These are phyloP conservation scores for Helicoverpa zea DNA, from an alignment of 1,140 invertebrate genomes.

Conservation along the genomic window DNA sequence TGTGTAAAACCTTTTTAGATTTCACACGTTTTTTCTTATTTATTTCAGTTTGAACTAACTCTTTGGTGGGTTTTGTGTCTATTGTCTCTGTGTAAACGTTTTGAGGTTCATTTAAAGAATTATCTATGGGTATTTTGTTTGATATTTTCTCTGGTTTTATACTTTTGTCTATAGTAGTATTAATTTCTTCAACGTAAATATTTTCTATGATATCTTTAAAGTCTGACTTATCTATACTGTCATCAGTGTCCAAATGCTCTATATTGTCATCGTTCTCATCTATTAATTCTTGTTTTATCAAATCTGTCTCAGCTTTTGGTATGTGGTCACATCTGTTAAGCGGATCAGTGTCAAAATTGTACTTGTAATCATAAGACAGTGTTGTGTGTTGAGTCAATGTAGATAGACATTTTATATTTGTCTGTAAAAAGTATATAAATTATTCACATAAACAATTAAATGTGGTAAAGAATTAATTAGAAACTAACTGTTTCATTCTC, in stretches of 20 bases:
- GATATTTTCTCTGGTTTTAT: not conserved
- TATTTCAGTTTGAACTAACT: not conserved
- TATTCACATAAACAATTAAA: too few relatives aligned
- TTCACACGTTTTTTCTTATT: not conserved
- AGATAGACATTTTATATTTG: not conserved
- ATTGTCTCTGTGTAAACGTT: not conserved
- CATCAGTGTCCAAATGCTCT: not conserved
- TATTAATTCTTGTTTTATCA: conserved; percentile 19
- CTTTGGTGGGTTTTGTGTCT: not conserved
- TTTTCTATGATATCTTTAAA: not conserved
- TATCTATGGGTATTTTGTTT: too few relatives aligned
- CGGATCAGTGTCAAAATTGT: not conserved
- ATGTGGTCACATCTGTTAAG: not conserved
- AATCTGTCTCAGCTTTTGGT: not conserved
- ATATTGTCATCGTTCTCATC: not conserved
- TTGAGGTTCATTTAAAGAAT: not conserved
- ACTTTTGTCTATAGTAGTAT: not conserved
- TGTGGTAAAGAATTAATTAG: too few relatives aligned
- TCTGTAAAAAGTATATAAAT: too few relatives aligned
- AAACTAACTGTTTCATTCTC: too few relatives aligned
- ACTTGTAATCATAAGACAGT: not conserved
- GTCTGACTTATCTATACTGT: not conserved
- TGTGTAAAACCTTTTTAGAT: conserved; percentile 33
- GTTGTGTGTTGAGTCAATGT: not conserved
- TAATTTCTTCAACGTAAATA: not conserved